These are phyloP conservation scores for Leptestheria dahalacensis DNA, from an alignment of 1,140 invertebrate genomes.

Conservation along the genomic window DNA sequence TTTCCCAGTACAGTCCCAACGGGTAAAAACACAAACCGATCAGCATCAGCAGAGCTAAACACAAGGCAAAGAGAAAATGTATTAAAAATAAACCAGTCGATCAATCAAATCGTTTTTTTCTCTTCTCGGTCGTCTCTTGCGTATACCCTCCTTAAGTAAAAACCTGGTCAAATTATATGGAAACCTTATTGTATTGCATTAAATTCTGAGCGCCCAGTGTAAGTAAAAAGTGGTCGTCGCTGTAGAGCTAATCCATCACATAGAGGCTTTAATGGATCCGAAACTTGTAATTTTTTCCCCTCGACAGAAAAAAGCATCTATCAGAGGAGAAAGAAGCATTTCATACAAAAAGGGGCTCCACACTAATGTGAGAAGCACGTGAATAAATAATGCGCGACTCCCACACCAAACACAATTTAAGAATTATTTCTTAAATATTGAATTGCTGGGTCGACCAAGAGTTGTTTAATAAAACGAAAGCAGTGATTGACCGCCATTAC, in stretches of 20 bases:
- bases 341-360: too few relatives aligned
- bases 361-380: not conserved
- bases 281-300: not conserved
- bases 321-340: not conserved
- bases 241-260: not conserved
- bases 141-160: too few relatives aligned
- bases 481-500: not conserved
- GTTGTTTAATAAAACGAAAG: not conserved
- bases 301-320: not conserved
- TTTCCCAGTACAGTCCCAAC: conserved; percentile 2
- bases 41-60: not conserved
- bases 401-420: not conserved
- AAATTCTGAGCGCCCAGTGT: too few relatives aligned
- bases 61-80: not conserved
- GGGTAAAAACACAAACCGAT: conserved; percentile 8
- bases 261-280: not conserved
- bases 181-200: too few relatives aligned
- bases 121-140: too few relatives aligned
- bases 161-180: too few relatives aligned
- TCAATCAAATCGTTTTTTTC: too few relatives aligned
- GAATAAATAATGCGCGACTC: not conserved
- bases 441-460: not conserved
- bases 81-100: not conserved
- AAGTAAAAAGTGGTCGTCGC: too few relatives aligned
- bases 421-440: too few relatives aligned